These are phyloP conservation scores for Campoplex nolae DNA, from an alignment of 2,888 invertebrate species.

Conservation along the genomic window DNA sequence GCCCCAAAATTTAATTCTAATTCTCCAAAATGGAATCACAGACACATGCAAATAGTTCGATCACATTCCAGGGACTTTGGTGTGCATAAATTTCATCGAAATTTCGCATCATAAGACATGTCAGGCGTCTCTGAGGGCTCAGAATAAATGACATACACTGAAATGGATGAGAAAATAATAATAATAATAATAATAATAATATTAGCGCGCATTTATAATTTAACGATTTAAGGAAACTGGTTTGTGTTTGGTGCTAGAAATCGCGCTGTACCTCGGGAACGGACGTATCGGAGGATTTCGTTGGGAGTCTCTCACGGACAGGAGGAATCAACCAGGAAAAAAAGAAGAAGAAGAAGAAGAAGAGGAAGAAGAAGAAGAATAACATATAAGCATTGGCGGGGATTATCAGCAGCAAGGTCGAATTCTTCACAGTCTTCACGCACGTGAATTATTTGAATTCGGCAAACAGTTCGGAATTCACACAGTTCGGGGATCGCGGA, in stretches of 20 bases:
- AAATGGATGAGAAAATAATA: background rate
- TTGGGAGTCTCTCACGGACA: conserved; percentile 33
- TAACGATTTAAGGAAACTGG: conserved; percentile 51
- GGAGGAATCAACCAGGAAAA: conserved; percentile 25
- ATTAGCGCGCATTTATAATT: conserved; percentile 9
- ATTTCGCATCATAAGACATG: background rate
- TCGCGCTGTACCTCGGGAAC: conserved; percentile 1
- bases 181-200: background rate
- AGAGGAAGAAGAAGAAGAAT: conserved; percentile 7
- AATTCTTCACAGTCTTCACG: conserved; percentile 22
- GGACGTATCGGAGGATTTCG: conserved; percentile 19
- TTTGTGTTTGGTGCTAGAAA: conserved; percentile 56
- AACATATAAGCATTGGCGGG: conserved; percentile 11
- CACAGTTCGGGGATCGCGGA: background rate
- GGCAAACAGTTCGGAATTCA: background rate
- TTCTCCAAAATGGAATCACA: conserved; percentile 13
- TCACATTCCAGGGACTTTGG: conserved; percentile 8
- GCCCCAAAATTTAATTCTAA: background rate
- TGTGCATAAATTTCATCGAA: conserved; percentile 21
- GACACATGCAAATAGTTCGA: conserved; percentile 7
- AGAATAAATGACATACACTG: conserved; percentile 20
- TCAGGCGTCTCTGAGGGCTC: background rate
- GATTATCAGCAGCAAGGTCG: conserved; percentile 30
- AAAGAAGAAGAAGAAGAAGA: conserved; percentile 29
- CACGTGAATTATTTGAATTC: background rate